Evolutionary conservation across 2,797 vertebrate species (phyloP), one percentile per base, ranked within the genome.

Genomic region (Enteromius trimaculatus): DNA sequence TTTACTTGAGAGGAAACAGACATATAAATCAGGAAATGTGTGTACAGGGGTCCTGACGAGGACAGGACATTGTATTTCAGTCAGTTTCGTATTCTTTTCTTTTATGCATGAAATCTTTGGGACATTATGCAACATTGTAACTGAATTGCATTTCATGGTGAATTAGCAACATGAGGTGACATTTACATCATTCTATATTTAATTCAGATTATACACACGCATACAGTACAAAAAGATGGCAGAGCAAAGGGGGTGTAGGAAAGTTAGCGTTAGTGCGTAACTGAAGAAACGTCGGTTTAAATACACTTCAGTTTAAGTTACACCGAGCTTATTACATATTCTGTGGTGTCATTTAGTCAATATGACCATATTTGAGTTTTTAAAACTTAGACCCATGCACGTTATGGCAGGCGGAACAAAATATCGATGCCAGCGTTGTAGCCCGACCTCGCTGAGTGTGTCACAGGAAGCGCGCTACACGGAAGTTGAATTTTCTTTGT

Each of bases 401-500:
- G 44, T 6, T 17, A 16, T 65, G 0, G 75, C 62, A n/a, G 82
- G 89, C 93, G 95, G 95, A 96, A 95, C 95, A 87, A 77, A 86
- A 87, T 84, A 77, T 62, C 14, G 29, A 37, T 58, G 81, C 77
- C 81, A 47, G 44, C 77, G 90, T 92, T 94, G 94, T 90, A 89
- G 85, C 88, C 92, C 94, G 94, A 92, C 89, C 87, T 44, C 58
- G 82, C 84, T 87, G 62, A 89, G 86, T 91, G 88, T 92, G 93
- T 93, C 93, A 95, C 95, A 93, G 95, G 95, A 96, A 96, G 93
- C 91, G 88, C 86, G 69, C 51, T 87, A 93, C 76, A 91, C 94
- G 95, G 95, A 95, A 95, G 94, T 95, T 95, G 92, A 94, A 89
- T 94, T 94, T 93, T 95, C 95, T 96, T 96, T 95, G 95, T 96